phyloP scores from a whole-genome alignment of 2,113 vertebrate genomes.

The Redunca redunca region DNA sequence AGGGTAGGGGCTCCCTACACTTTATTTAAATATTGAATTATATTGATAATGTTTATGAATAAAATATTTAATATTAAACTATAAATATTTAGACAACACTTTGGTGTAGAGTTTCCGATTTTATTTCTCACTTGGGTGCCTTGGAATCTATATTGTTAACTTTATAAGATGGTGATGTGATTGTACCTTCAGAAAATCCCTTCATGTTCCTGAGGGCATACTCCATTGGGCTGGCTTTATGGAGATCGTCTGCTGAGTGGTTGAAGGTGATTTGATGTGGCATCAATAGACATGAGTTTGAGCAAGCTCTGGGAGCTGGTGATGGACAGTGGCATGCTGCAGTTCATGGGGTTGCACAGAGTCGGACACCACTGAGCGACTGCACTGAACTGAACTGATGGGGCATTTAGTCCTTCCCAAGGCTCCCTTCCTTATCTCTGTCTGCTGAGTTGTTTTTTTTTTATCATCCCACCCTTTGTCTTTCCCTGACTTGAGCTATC shows the following conservation, averaged over 20 bases:
- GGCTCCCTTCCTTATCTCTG: neutral
- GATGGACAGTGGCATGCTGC: neutral
- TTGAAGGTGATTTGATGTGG: too few relatives aligned
- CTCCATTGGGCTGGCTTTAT: neutral
- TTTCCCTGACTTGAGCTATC: neutral
- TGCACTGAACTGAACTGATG: neutral
- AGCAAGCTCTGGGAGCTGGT: neutral
- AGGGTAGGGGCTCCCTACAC: neutral
- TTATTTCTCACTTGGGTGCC: neutral
- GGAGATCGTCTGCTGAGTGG: neutral
- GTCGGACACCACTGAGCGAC: neutral
- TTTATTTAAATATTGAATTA: neutral
- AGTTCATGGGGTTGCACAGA: neutral
- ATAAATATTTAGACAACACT: too few relatives aligned
- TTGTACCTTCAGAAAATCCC: neutral
- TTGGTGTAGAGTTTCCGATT: neutral
- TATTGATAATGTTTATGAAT: neutral
- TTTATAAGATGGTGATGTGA: neutral
- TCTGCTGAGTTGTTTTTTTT: neutral
- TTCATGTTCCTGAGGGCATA: neutral
- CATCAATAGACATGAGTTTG: neutral
- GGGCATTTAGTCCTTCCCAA: neutral
- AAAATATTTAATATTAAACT: neutral
- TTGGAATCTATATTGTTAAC: neutral
- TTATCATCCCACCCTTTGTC: neutral